phyloP scores from a whole-genome alignment of 2,797 vertebrate species.

The Ispidina lecontei region DNA sequence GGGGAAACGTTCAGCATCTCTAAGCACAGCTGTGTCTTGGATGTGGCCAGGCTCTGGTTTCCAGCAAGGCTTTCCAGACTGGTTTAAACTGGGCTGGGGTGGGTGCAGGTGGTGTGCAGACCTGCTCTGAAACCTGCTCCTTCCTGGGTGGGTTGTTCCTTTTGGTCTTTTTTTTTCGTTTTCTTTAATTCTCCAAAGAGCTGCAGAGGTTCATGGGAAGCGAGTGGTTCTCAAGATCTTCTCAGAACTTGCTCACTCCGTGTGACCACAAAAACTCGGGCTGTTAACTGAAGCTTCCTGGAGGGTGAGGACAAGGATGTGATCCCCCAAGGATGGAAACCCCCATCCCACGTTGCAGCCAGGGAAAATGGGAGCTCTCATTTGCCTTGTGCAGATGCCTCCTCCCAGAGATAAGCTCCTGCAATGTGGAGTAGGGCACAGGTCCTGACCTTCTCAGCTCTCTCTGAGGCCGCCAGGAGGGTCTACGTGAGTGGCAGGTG shows the following conservation, averaged over 20 bases:
- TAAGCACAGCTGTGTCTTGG: neutral
- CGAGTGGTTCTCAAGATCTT: accelerated
- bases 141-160: no score
- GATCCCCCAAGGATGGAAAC: neutral
- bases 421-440: neutral
- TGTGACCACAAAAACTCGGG: neutral
- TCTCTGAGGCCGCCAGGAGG: neutral
- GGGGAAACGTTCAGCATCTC: neutral
- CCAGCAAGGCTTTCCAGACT: neutral
- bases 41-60: neutral
- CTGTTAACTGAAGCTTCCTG: neutral
- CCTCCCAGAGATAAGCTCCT: neutral
- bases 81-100: neutral
- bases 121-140: neutral
- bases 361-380: neutral
- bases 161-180: neutral
- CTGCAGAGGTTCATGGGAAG: neutral
- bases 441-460: neutral
- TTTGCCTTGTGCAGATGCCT: neutral
- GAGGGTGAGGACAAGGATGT: neutral
- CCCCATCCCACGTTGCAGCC: accelerated
- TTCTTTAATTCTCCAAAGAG: neutral
- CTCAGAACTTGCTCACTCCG: neutral
- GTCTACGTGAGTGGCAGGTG: accelerated
- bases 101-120: neutral